Evolutionary conservation across 2,888 invertebrate genomes (phyloP).

Genomic region (Mesorhabditis spiculigera): DNA sequence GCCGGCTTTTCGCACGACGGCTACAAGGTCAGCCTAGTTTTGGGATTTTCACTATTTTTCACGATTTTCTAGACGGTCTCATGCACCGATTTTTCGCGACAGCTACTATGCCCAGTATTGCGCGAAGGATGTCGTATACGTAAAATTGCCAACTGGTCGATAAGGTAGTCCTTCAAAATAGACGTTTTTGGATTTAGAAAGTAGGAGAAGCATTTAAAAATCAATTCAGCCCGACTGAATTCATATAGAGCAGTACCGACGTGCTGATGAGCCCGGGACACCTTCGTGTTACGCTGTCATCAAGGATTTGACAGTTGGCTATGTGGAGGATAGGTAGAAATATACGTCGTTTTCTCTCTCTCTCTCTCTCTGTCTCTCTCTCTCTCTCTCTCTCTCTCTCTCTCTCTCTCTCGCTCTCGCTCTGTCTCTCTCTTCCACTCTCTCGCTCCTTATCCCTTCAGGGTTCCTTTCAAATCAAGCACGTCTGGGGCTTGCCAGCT

Average conservation of each 20-base stretch:
- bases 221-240: background rate
- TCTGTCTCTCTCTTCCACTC: too few species aligned
- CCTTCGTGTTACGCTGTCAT: background rate
- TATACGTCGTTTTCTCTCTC: too few species aligned
- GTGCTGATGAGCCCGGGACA: background rate
- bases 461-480: too few species aligned
- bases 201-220: background rate
- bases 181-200: too few species aligned
- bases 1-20: constrained; percentile 2
- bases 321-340: background rate
- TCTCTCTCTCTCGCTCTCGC: too few species aligned
- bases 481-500: background rate
- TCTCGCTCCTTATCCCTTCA: too few species aligned
- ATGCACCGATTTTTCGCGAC: background rate
- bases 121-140: background rate
- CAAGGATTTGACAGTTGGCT: background rate
- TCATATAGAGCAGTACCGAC: background rate
- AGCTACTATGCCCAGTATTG: background rate
- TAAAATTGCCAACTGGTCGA: background rate
- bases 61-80: background rate
- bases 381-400: too few species aligned
- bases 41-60: background rate
- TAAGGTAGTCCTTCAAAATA: background rate
- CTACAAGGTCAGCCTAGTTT: background rate
- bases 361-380: too few species aligned